Base-by-base conservation (phyloP, 2,113 vertebrate genomes). In the Ctenomys sociabilis region DNA sequence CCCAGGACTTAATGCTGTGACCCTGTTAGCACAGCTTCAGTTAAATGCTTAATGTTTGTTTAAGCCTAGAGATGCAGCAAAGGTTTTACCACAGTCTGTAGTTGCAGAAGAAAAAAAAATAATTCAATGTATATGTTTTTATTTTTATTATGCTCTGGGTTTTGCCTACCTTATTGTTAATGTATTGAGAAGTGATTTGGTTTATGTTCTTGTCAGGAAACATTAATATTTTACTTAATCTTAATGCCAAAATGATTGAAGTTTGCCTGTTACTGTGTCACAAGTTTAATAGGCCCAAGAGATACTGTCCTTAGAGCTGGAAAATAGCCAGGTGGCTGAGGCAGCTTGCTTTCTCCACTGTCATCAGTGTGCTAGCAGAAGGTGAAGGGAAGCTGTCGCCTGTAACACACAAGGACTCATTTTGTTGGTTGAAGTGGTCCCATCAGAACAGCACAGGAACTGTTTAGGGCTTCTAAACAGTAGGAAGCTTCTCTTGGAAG, bases 161-260 rank as follows among this genome's bases (percentile, higher is more conserved):
- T 98, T 98, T 98, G 98, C 98, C 98, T 99, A 99, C 99, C 99
- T 99, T 99, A 99, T 99, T 98, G 98, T 98, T 98, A 98, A 99
- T 98, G 98, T 98, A 98, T 98, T 99, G 98, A 98, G 98, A 99
- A 98, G 98, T 98, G 98, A 98, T 98, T 98, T 99, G 98, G 98
- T 98, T 95, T 98, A 96, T 93, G 59, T 98, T 98, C 98, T 98
- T 97, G 97, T 96, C 97, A 92, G 97, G 97, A 96, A 98, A 98
- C 96, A 98, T 98, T 98, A 84, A 97, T 97, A 97, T 98, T 98
- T 98, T 98, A 98, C 98, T 98, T 98, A 98, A 98, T 98, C 97
- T 97, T 98, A 98, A 98, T 98, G 98, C 98, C 98, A 98, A 98
- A 99, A 98, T 91, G 96, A 94, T 95, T 98, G 43, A 97, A 98